Conservation (phyloP, 1,140 invertebrate species). For the Bactericera cockerelli region DNA sequence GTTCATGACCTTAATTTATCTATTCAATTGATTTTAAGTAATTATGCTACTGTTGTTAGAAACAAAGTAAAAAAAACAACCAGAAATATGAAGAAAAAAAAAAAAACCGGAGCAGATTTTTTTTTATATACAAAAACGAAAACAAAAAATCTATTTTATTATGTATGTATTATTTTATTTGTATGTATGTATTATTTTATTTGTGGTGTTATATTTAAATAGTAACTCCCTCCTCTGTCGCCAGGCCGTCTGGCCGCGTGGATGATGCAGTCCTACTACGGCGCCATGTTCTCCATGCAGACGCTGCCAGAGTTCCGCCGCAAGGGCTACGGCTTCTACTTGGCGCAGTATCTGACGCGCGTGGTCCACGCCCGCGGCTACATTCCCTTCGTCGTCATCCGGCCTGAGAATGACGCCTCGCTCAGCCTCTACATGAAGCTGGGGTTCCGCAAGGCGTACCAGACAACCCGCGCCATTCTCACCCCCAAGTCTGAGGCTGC, state of each 20-base stretch:
- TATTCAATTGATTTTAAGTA: no score
- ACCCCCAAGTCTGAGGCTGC: conserved; percentile 32
- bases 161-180: no score
- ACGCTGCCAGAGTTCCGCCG: conserved; percentile 60
- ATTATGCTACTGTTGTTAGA: no score
- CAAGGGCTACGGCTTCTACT: conserved; percentile 53
- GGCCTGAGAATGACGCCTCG: conserved; percentile 68
- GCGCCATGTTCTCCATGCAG: conserved; percentile 82
- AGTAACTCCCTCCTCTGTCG: no score
- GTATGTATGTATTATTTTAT: no score
- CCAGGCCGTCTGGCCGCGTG: conserved; percentile 51
- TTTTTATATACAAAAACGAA: no score
- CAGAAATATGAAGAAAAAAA: no score
- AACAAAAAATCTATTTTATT: no score
- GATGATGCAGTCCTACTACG: conserved; percentile 78
- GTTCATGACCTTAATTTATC: no score
- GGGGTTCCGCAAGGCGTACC: conserved; percentile 57
- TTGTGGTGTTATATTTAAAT: no score
- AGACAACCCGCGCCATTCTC: conserved; percentile 57
- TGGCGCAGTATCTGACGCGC: conserved; percentile 46
- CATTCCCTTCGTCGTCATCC: conserved; percentile 67
- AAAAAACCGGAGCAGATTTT: no score
- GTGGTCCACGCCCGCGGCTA: conserved; percentile 56
- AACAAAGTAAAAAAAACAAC: no score
- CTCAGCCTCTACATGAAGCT: conserved; percentile 60